These are phyloP conservation scores for Drosophila nikananu DNA, from an alignment of 1,140 invertebrate species.

Conservation along the genomic window DNA sequence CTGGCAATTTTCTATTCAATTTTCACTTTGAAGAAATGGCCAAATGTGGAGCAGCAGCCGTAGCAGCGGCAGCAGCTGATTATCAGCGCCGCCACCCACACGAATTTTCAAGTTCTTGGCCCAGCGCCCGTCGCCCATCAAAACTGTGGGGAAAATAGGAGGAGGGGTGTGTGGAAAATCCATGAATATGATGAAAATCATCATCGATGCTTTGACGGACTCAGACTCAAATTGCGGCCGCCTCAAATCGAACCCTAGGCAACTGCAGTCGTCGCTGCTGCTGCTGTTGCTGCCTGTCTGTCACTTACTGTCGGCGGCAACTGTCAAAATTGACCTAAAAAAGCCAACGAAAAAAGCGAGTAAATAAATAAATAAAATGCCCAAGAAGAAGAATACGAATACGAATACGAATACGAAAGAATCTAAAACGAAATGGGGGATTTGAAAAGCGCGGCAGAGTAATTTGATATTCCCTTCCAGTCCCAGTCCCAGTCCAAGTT, in stretches of 20 bases:
- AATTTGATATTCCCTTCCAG: slow-evolving; percentile 56
- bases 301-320: slow-evolving; percentile 74
- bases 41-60: slow-evolving; percentile 31
- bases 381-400: slow-evolving; percentile 43
- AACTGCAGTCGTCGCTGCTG: slow-evolving; percentile 23
- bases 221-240: slow-evolving; percentile 13
- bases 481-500: neutral
- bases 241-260: slow-evolving; percentile 57
- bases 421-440: slow-evolving; percentile 52
- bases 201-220: slow-evolving; percentile 34
- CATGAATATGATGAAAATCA: slow-evolving; percentile 28
- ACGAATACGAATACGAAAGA: slow-evolving; percentile 43
- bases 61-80: neutral
- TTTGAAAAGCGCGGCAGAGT: slow-evolving; percentile 37
- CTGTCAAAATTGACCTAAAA: slow-evolving; percentile 83
- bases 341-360: slow-evolving; percentile 30
- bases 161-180: neutral
- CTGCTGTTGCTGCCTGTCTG: slow-evolving; percentile 41
- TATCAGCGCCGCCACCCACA: slow-evolving; percentile 25
- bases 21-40: neutral
- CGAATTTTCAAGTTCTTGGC: slow-evolving; percentile 76
- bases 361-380: slow-evolving; percentile 30
- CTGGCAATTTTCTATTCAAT: neutral
- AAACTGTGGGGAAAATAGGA: neutral
- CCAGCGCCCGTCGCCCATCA: slow-evolving; percentile 70